Evolutionary conservation across 2,888 invertebrate species (phyloP).

Genomic region (Pimpla rufipes): DNA sequence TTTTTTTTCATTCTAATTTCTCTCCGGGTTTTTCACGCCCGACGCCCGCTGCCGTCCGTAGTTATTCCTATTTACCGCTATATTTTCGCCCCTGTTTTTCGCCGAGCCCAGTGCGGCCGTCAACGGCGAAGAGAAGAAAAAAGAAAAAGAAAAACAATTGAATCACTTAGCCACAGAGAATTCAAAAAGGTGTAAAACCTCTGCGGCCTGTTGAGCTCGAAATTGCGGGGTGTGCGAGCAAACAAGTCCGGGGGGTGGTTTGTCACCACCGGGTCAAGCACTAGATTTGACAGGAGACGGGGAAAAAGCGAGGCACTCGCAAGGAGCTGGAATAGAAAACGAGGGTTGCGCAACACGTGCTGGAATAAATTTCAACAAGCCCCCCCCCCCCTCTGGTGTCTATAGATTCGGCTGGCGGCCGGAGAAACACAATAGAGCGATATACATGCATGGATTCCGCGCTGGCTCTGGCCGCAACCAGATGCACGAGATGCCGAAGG

Average conservation of each 20-base stretch:
- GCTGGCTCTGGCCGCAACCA: conserved; percentile 26
- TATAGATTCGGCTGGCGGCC: conserved; percentile 40
- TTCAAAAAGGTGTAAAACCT: background rate
- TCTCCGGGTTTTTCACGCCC: background rate
- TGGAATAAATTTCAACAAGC: conserved; percentile 60
- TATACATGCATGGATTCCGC: conserved; percentile 32
- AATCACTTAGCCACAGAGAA: background rate
- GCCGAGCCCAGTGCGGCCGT: no score
- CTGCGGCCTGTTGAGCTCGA: background rate
- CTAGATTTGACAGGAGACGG: conserved; percentile 35
- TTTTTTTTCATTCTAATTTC: background rate
- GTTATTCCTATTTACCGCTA: no score
- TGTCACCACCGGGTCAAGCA: conserved; percentile 43
- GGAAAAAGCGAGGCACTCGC: conserved; percentile 13
- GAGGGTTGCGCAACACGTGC: conserved; percentile 61
- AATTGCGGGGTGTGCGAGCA: background rate
- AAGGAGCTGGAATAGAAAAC: conserved; percentile 10
- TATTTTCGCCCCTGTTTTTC: no score
- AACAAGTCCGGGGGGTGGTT: background rate
- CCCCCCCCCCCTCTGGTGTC: background rate
- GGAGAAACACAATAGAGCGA: conserved; percentile 28
- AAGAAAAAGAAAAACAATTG: background rate
- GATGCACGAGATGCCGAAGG: conserved; percentile 32
- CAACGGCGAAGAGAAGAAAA: background rate
- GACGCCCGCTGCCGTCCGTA: background rate